phyloP scores from a whole-genome alignment of 2,113 vertebrate genomes.

The Leiothrix lutea region DNA sequence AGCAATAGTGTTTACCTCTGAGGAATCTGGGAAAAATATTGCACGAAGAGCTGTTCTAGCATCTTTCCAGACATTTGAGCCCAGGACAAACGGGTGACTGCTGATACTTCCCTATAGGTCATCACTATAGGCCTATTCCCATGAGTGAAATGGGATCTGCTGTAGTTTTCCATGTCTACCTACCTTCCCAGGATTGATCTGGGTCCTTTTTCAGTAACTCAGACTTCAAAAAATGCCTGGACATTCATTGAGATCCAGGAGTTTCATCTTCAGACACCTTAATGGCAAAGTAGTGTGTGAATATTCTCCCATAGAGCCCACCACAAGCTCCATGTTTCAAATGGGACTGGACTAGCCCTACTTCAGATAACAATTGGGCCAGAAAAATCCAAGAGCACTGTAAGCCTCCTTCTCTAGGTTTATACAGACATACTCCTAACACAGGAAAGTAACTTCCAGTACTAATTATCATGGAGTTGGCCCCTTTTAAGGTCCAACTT shows the following conservation, averaged over 20 bases:
- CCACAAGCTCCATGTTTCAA: rapidly evolving
- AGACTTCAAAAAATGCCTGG: neutral
- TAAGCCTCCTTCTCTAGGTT: neutral
- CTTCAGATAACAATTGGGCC: neutral
- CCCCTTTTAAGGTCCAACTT: neutral
- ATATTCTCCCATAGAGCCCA: neutral
- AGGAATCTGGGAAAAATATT: neutral
- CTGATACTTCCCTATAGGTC: neutral
- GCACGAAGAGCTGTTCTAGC: neutral
- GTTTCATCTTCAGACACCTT: neutral
- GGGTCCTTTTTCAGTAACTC: neutral
- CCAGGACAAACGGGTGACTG: neutral
- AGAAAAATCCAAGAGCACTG: neutral
- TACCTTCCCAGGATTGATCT: neutral
- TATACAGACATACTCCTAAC: neutral
- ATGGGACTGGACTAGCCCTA: neutral
- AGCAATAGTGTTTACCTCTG: neutral
- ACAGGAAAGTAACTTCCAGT: neutral
- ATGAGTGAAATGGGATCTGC: neutral
- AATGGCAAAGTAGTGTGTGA: neutral
- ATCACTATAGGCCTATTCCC: neutral
- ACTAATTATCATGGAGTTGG: neutral
- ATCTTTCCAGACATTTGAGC: neutral
- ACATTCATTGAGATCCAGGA: neutral
- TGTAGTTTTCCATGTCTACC: neutral